Evolutionary conservation across 2,113 vertebrate genomes (phyloP).

Genomic region (Syrmaticus mikado): DNA sequence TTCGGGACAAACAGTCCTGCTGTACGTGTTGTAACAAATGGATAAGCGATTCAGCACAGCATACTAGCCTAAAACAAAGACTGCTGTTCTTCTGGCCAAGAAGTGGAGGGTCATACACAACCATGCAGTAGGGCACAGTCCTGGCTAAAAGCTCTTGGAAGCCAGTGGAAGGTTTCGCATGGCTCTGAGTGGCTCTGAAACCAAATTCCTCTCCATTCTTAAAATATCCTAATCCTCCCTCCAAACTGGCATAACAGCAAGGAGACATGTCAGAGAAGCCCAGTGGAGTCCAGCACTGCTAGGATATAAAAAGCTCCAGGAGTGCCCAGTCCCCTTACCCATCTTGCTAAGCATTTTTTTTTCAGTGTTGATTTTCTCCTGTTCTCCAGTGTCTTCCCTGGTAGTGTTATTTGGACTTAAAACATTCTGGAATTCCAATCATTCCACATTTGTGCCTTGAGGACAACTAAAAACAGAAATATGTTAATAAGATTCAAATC

Average conservation of each 20-base stretch:
- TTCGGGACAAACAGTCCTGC: slow-evolving; percentile 16
- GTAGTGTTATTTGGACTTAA: slow-evolving; percentile 9
- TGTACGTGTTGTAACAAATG: not conserved
- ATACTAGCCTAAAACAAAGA: not conserved
- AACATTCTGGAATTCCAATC: slow-evolving; percentile 18
- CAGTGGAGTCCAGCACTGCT: not conserved
- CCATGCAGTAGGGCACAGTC: not conserved
- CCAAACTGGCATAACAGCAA: not conserved
- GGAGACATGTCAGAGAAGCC: not conserved
- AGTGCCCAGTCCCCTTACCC: not conserved
- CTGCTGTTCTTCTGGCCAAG: not conserved
- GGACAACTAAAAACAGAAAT: slow-evolving; percentile 30
- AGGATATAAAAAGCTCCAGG: not conserved
- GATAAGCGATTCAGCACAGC: not conserved
- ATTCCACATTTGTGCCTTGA: slow-evolving; percentile 34
- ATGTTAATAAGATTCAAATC: slow-evolving; percentile 21
- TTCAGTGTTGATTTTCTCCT: not conserved
- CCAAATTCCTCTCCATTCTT: not conserved
- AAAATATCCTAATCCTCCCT: not conserved
- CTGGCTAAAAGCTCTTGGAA: not conserved
- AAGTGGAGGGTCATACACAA: not conserved
- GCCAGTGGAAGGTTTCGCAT: not conserved
- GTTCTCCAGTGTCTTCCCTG: slow-evolving; percentile 5
- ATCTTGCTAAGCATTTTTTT: not conserved
- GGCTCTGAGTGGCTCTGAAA: not conserved